Evolutionary conservation across 2,888 invertebrate genomes (phyloP), one percentile per base, ranked within the genome.

Genomic region (Notodonta dromedarius): DNA sequence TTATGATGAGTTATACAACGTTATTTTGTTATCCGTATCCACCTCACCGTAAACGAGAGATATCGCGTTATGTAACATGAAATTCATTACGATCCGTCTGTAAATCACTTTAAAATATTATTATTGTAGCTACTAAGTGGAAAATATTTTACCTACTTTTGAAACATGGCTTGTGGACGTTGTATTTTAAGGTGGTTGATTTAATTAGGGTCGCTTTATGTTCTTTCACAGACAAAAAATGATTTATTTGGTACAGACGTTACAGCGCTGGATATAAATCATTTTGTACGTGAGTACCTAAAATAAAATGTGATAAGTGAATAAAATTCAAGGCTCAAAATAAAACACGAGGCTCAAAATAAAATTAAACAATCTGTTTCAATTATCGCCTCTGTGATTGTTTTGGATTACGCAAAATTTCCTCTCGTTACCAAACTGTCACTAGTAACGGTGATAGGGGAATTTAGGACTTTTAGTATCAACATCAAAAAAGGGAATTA

Each of bases 401-500:
- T 77, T 80, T 80, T 24, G 1, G 2, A 24, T 24, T 24, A 2
- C 24, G 24, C 83, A 81, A 85, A 84, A 85, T 82, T 78, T 77
- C 77, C 78, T 81, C 75, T 84, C 86, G 87, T 86, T 83, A 84
- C 82, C 24, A 2, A 24, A 46, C n/a, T 46, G 46, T 82, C 83
- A 82, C 80, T 83, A 78, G 81, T 80, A 83, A 78, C 79, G 74
- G 80, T 76, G 82, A 77, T 78, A 75, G 81, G 78, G 79, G 79
- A 83, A 85, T 84, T 84, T 83, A 81, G 81, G 80, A 81, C 73
- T 76, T 82, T 84, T 82, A 71, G 79, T 82, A 77, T 78, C 77
- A 79, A 82, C 83, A 81, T 79, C 80, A 84, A 24, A 24, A 24
- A n/a, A n/a, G n/a, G n/a, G n/a, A n/a, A n/a, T n/a, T n/a, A n/a